Evolutionary conservation across 2,797 vertebrate genomes (phyloP).

Genomic region (Myotis findleyi): DNA sequence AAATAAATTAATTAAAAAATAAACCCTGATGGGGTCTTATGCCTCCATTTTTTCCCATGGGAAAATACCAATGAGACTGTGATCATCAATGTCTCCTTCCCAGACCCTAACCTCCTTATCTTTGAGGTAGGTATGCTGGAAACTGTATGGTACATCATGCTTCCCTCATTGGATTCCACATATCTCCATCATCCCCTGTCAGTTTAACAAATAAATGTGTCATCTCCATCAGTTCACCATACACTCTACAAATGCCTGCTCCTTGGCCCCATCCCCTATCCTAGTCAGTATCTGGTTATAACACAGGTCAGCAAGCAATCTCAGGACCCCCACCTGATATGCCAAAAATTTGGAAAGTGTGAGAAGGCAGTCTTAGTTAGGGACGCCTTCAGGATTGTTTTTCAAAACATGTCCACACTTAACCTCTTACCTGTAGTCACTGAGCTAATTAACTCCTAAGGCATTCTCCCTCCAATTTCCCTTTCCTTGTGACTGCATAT

Average conservation of each 20-base stretch:
- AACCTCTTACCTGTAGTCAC: neutral
- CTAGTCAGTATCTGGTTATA: neutral
- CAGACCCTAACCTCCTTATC: neutral
- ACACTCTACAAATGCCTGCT: neutral
- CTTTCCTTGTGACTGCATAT: neutral
- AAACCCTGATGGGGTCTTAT: neutral
- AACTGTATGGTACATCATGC: neutral
- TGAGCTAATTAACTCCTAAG: neutral
- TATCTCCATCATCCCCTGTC: neutral
- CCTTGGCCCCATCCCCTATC: neutral
- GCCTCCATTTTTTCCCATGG: neutral
- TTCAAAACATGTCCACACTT: neutral
- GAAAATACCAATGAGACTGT: neutral
- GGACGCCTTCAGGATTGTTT: neutral
- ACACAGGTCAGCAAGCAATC: neutral
- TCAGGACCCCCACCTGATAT: neutral
- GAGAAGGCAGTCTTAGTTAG: neutral
- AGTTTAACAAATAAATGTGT: neutral
- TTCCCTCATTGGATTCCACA: neutral
- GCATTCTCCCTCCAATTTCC: neutral
- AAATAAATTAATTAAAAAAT: no score
- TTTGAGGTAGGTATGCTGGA: neutral
- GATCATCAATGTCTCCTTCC: neutral
- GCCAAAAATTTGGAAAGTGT: neutral
- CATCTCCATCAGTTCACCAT: neutral